phyloP scores from a whole-genome alignment of 2,888 invertebrate species.

The Galerucella nymphaeae region DNA sequence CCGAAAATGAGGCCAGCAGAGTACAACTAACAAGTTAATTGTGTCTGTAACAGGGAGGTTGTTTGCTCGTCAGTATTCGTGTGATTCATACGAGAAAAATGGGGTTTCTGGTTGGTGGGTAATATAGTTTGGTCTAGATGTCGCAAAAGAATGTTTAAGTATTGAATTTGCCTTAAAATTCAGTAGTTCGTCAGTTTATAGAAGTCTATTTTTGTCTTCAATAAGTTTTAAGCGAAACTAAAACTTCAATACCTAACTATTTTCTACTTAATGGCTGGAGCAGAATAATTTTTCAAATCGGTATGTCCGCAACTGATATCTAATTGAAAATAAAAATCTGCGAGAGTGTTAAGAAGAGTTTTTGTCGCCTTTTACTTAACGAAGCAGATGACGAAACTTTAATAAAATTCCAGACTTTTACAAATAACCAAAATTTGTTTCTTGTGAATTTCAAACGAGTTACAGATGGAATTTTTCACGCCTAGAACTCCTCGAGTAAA shows the following conservation, averaged over 20 bases:
- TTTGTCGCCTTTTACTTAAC: background rate
- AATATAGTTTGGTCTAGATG: background rate
- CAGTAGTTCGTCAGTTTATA: too few relatives aligned
- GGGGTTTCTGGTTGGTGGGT: background rate
- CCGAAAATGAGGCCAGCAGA: slow-evolving; percentile 6
- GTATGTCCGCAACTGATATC: background rate
- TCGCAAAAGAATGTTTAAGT: background rate
- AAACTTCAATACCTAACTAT: too few relatives aligned
- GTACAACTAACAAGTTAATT: slow-evolving; percentile 17
- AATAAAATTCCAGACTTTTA: too few relatives aligned
- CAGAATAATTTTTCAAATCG: background rate
- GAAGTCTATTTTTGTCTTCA: too few relatives aligned
- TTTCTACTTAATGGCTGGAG: too few relatives aligned
- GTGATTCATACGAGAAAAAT: background rate
- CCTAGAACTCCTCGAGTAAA: too few relatives aligned
- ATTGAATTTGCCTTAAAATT: background rate
- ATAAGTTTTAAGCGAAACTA: too few relatives aligned
- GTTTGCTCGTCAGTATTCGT: slow-evolving; percentile 5
- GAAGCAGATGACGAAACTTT: background rate
- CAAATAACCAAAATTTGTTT: too few relatives aligned
- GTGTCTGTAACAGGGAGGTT: slow-evolving; percentile 8
- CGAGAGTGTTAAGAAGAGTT: background rate
- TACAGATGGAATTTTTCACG: too few relatives aligned
- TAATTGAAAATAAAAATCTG: background rate
- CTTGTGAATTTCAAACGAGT: too few relatives aligned